Evolutionary conservation across 2,113 vertebrate species (phyloP).

Genomic region (Epinephelus moara): DNA sequence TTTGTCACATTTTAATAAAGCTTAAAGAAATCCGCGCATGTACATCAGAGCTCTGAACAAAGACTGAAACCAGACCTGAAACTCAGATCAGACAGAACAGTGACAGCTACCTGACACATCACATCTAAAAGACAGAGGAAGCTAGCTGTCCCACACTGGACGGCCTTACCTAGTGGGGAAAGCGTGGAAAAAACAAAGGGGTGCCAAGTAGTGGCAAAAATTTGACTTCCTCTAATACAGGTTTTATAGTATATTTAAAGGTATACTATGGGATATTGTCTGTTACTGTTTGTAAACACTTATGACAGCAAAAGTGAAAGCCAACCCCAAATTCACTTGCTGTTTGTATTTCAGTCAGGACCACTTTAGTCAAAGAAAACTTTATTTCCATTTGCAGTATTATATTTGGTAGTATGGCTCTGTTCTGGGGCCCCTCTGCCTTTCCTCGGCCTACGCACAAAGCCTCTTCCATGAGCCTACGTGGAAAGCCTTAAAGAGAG

Average conservation of each 20-base stretch:
- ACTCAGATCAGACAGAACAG: constrained; percentile 19
- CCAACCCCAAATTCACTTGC: too few species aligned
- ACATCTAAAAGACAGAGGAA: constrained; percentile 26
- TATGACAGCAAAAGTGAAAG: too few species aligned
- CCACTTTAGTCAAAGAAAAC: too few species aligned
- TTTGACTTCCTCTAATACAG: constrained; percentile 4
- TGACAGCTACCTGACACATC: constrained; percentile 16
- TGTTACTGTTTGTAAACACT: too few species aligned
- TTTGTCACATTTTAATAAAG: constrained; percentile 37
- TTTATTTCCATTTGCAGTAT: too few species aligned
- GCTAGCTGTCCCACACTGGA: constrained; percentile 7
- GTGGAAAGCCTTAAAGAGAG: too few species aligned
- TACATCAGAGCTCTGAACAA: constrained; percentile 16
- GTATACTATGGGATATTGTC: too few species aligned
- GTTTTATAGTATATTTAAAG: background rate
- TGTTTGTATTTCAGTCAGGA: too few species aligned
- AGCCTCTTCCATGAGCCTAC: too few species aligned
- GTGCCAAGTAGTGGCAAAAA: background rate
- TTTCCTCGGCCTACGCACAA: too few species aligned
- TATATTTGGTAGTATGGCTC: too few species aligned
- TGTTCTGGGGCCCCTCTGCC: too few species aligned
- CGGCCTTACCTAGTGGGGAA: constrained; percentile 20
- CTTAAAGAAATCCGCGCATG: constrained; percentile 33
- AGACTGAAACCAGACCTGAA: background rate
- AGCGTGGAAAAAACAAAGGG: background rate